phyloP scores from a whole-genome alignment of 2,113 vertebrate species.

The Hippocampus comes region DNA sequence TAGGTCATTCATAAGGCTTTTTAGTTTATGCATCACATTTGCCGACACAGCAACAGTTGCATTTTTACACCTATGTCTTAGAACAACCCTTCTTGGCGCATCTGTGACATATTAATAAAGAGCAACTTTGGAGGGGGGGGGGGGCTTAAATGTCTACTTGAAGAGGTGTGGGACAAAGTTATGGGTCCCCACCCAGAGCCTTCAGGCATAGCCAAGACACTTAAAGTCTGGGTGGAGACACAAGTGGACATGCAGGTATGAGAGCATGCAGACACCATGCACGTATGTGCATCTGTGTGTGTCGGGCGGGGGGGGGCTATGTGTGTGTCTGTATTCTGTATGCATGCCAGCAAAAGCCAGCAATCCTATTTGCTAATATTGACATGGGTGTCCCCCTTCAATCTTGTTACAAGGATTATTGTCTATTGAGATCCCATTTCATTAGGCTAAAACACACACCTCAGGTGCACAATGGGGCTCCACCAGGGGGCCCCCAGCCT shows the following conservation, averaged over 20 bases:
- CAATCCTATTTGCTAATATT: conserved; percentile 78
- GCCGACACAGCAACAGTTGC: conserved; percentile 56
- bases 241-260: conserved; percentile 45
- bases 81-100: conserved; percentile 53
- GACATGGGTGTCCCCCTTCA: conserved; percentile 74
- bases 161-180: conserved; percentile 59
- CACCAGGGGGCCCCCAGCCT: conserved; percentile 58
- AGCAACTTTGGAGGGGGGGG: conserved; percentile 53
- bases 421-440: conserved; percentile 78
- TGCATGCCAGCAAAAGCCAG: conserved; percentile 47
- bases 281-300: conserved; percentile 6
- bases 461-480: conserved; percentile 50
- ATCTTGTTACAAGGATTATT: conserved; percentile 79
- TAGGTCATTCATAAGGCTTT: conserved; percentile 11
- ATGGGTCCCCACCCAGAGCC: conserved; percentile 48
- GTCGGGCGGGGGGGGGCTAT: no score
- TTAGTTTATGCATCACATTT: conserved; percentile 59
- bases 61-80: conserved; percentile 55
- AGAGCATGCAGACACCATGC: conserved; percentile 25
- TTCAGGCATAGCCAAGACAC: conserved; percentile 46
- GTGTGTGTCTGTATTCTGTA: background rate
- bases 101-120: conserved; percentile 57
- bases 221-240: conserved; percentile 50
- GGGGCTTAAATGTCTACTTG: conserved; percentile 63
- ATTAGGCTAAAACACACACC: conserved; percentile 75